Evolutionary conservation across 1,140 invertebrate species (phyloP).

Genomic region (Glossosoma conforme): DNA sequence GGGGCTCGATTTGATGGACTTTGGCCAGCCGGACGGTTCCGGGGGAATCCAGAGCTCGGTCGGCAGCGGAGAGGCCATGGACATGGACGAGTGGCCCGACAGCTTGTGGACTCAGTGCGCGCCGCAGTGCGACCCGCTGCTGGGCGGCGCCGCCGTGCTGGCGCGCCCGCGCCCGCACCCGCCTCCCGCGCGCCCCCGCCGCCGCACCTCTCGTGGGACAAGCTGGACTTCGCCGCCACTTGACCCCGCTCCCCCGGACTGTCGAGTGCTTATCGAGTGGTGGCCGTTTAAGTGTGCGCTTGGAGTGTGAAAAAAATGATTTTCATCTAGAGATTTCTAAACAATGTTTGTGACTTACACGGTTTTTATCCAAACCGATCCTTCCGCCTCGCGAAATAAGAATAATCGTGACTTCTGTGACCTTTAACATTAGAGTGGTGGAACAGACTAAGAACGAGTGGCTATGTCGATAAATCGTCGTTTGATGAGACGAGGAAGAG

Average conservation of each 20-base stretch:
- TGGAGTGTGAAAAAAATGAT: no score
- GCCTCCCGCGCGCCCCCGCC: conserved; percentile 37
- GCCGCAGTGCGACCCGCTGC: conserved; percentile 45
- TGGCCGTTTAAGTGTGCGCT: no score
- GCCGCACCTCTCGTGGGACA: conserved; percentile 48
- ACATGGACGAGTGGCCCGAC: conserved; percentile 43
- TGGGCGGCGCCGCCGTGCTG: conserved; percentile 41
- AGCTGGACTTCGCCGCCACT: conserved; percentile 45
- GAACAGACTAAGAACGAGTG: no score
- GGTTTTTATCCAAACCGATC: no score
- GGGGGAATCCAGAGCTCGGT: conserved; percentile 30
- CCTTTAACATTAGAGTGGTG: no score
- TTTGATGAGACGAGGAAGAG: no score
- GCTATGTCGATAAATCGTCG: no score
- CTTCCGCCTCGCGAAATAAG: no score
- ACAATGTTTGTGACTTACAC: conserved; percentile 14
- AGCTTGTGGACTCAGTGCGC: conserved; percentile 41
- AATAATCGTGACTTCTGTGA: no score
- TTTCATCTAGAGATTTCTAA: no score
- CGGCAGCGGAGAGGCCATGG: conserved; percentile 41
- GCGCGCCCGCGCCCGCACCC: conserved; percentile 38
- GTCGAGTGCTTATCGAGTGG: conserved; percentile 1
- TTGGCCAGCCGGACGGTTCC: conserved; percentile 19
- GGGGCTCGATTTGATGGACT: conserved; percentile 31
- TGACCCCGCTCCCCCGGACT: conserved; percentile 35